phyloP scores from a whole-genome alignment of 2,888 invertebrate genomes.

The Xiphydria camelus region DNA sequence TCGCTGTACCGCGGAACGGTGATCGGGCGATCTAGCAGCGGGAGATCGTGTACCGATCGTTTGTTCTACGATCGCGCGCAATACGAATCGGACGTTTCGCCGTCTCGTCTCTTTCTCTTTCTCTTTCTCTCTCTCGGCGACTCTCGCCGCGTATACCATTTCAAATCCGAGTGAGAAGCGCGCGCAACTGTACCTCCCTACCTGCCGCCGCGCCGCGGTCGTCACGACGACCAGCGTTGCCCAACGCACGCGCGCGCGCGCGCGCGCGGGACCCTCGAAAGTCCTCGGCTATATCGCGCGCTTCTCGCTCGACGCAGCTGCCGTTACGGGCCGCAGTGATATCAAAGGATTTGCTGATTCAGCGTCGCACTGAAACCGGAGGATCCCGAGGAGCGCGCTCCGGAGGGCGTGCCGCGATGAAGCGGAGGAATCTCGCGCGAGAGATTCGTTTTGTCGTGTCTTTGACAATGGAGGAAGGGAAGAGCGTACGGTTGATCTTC shows the following conservation, averaged over 20 bases:
- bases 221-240: too few species aligned
- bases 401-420: too few species aligned
- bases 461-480: too few species aligned
- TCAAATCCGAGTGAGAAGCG: slow-evolving; percentile 47
- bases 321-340: slow-evolving; percentile 5
- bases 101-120: too few species aligned
- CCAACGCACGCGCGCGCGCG: slow-evolving; percentile 23
- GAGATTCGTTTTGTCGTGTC: too few species aligned
- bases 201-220: too few species aligned
- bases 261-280: slow-evolving; percentile 5
- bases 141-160: slow-evolving; percentile 39
- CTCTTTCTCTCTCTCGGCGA: too few species aligned
- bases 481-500: too few species aligned
- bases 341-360: slow-evolving; percentile 43
- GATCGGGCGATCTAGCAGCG: slow-evolving; percentile 51
- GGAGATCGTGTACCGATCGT: slow-evolving; percentile 53
- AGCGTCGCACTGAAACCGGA: too few species aligned
- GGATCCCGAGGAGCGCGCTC: too few species aligned
- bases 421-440: too few species aligned
- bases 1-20: slow-evolving; percentile 47
- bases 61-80: slow-evolving; percentile 46
- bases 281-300: too few species aligned
- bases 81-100: slow-evolving; percentile 44
- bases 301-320: slow-evolving; percentile 2
- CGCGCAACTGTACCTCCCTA: slow-evolving; percentile 26